Conservation (phyloP, 1,140 invertebrate species). For the Hyphantria cunea region DNA sequence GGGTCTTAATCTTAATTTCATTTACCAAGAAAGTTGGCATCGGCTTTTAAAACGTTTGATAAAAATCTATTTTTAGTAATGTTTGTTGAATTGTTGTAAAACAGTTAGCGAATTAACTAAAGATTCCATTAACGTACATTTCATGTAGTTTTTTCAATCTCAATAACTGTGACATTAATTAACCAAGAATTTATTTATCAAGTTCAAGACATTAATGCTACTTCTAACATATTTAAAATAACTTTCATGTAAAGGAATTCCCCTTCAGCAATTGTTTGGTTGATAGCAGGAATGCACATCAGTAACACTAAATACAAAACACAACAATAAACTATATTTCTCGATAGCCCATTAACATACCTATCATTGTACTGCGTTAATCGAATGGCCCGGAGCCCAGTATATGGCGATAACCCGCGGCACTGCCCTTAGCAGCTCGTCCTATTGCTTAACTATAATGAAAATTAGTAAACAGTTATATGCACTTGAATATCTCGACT, state of each 20-base stretch:
- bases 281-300: slow-evolving; percentile 16
- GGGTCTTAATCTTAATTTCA: too few species aligned
- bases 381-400: slow-evolving; percentile 54
- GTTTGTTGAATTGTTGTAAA: too few species aligned
- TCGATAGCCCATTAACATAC: slow-evolving; percentile 67
- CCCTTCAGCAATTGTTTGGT: slow-evolving; percentile 9
- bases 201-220: background rate
- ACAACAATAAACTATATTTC: slow-evolving; percentile 64
- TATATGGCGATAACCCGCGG: slow-evolving; percentile 1
- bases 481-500: too few species aligned
- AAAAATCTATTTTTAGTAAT: too few species aligned
- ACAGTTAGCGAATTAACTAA: too few species aligned
- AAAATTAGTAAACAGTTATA: slow-evolving; percentile 1
- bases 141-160: too few species aligned
- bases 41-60: too few species aligned
- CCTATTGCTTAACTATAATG: background rate
- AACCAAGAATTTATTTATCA: too few species aligned
- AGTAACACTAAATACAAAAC: too few species aligned
- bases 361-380: slow-evolving; percentile 66
- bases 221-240: background rate
- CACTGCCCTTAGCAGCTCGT: background rate
- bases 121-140: too few species aligned
- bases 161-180: too few species aligned
- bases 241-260: slow-evolving; percentile 1
- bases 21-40: too few species aligned